Evolutionary conservation across 2,888 invertebrate genomes (phyloP).

Genomic region (Plutella xylostella): DNA sequence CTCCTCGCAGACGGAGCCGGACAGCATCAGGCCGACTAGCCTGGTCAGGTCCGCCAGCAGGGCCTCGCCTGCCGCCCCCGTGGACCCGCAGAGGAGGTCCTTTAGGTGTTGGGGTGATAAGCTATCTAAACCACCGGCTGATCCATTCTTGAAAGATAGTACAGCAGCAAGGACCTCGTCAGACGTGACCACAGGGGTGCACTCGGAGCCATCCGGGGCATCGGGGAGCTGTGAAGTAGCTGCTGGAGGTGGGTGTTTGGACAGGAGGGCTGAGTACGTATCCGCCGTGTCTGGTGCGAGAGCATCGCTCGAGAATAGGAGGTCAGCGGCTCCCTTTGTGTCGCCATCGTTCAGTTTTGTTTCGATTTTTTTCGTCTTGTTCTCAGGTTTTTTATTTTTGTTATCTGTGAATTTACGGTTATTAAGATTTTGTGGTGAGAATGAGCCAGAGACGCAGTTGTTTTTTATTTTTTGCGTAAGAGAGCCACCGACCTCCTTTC

Average conservation of each 20-base stretch:
- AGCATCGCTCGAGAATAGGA: not conserved
- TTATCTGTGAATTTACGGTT: too few species aligned
- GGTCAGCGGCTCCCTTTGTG: not conserved
- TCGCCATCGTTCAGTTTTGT: not conserved
- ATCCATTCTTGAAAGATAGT: conserved; percentile 2
- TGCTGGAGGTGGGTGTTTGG: not conserved
- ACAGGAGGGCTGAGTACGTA: not conserved
- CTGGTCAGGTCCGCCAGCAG: not conserved
- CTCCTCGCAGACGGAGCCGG: not conserved
- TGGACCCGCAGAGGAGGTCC: conserved; percentile 1
- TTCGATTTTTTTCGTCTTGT: too few species aligned
- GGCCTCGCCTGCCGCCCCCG: not conserved
- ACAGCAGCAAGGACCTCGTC: not conserved
- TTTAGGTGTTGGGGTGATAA: conserved; percentile 6
- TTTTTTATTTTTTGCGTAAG: not conserved
- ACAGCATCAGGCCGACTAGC: conserved; percentile 1
- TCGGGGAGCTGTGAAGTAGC: not conserved
- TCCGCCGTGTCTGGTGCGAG: not conserved
- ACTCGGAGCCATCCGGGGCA: not conserved
- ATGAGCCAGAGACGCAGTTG: too few species aligned
- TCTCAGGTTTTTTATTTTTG: too few species aligned
- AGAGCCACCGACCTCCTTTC: not conserved
- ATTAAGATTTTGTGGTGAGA: too few species aligned
- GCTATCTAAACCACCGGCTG: conserved; percentile 4
- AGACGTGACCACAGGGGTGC: too few species aligned